phyloP scores from a whole-genome alignment of 2,797 vertebrate genomes.

The Clamator glandarius region DNA sequence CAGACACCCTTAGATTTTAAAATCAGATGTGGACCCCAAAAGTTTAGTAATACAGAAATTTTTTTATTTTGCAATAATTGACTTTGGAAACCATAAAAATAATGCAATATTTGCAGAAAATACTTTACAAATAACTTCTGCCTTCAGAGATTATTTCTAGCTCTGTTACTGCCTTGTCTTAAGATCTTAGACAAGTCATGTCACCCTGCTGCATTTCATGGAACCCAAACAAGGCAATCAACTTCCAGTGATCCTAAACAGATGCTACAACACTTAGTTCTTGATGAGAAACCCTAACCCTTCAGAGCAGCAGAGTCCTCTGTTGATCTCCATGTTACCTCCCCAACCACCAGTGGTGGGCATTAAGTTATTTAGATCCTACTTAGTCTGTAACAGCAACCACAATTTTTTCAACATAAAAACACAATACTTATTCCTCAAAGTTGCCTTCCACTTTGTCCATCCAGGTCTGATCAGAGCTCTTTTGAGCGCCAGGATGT shows the following conservation, averaged over 20 bases:
- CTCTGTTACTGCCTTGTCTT: background rate
- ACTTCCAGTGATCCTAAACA: background rate
- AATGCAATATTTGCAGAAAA: background rate
- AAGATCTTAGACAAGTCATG: background rate
- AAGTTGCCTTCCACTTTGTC: background rate
- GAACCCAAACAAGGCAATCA: background rate
- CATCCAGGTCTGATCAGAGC: background rate
- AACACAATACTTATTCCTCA: background rate
- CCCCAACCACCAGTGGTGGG: background rate
- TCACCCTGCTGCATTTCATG: background rate
- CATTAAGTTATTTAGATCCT: background rate
- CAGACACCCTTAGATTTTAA: background rate
- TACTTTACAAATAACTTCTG: background rate
- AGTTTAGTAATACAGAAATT: background rate
- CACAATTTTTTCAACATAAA: background rate
- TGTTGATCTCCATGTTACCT: background rate
- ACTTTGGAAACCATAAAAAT: background rate
- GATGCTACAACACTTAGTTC: background rate
- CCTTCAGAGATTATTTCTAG: background rate
- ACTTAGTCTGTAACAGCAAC: background rate
- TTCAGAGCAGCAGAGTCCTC: background rate
- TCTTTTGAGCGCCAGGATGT: background rate
- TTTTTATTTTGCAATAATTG: background rate
- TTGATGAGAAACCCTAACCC: background rate
- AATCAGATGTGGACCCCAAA: background rate